Evolutionary conservation across 37 sponge, comb jelly and placozoan species (phyloP), one percentile per base, ranked within the genome.

Genomic region (Ianthella basta): DNA sequence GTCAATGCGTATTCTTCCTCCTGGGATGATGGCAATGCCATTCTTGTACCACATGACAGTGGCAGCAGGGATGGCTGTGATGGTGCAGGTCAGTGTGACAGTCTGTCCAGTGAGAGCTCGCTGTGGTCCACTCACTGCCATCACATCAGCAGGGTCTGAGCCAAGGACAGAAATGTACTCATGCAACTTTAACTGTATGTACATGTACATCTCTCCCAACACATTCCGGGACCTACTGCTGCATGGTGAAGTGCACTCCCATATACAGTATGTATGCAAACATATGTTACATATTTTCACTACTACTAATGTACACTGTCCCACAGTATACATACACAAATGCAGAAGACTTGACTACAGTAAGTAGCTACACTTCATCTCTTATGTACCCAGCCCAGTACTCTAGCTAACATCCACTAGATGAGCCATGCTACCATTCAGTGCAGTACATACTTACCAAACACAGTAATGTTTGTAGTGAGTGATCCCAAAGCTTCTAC

Each of bases 41-140:
- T 91, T 87, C 75, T 32, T 35, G 74, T 81, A 87, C 88, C 87
- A 91, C 21, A 13, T 59, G 18, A 84, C 29, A 0, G 39, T 20
- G 0, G 84, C 72, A 4, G 15, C 21, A 53, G 91, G 84, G 5
- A 13, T 38, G 14, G 74, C 84, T 16, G 81, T 50, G 0, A 38
- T 39, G 6, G 34, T 72, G 79, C 91, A 91, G 20, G 86, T 80
- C 69, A 84, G 84, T 8, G 66, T 55, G 12, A 86, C 36, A 60
- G 23, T 23, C n/a, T 14, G 65, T 25, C 32, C 81, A 56, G 34
- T 56, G 20, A 81, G 30, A 1, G 15, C 60, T 27, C n/a, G 18
- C 1, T 57, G 60, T 8, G 33, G 37, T 2, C 61, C 84, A 83
- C 25, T 55, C 44, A 64, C 41, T 5, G 30, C 14, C 3, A 59